Conservation (phyloP, 2,888 invertebrate species). For the Nephrotoma flavescens region DNA sequence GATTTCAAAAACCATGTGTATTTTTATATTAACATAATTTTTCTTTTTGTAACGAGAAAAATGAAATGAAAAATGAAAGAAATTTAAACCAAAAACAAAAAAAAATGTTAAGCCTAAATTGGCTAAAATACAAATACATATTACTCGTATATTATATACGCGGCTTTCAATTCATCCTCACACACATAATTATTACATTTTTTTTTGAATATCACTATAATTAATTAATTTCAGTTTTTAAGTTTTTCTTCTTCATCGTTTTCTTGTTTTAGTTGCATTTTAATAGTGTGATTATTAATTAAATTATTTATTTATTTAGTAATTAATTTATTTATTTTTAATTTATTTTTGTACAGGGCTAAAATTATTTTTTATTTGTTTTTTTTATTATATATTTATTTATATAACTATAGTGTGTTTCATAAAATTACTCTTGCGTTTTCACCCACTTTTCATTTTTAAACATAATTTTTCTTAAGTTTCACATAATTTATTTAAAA, state of each 20-base stretch:
- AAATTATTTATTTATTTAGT: background rate
- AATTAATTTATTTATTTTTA: background rate
- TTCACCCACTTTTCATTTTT: background rate
- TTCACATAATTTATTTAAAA: background rate
- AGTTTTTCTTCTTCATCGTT: background rate
- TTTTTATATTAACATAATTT: background rate
- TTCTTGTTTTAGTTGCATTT: background rate
- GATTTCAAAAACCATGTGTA: background rate
- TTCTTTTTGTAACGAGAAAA: background rate
- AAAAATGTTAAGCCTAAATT: background rate
- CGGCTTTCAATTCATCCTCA: background rate
- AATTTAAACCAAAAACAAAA: background rate
- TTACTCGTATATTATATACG: background rate
- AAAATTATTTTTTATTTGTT: background rate
- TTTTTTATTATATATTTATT: background rate
- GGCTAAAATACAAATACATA: background rate
- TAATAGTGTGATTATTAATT: background rate
- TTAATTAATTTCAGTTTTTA: background rate
- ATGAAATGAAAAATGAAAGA: background rate
- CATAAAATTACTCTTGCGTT: background rate
- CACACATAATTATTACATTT: background rate
- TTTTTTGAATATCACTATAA: background rate
- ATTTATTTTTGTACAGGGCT: background rate
- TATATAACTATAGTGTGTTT: background rate
- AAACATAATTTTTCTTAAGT: background rate